Evolutionary conservation across 2,113 vertebrate genomes (phyloP), one percentile per base, ranked within the genome.

Genomic region (Sceloporus tristichus): DNA sequence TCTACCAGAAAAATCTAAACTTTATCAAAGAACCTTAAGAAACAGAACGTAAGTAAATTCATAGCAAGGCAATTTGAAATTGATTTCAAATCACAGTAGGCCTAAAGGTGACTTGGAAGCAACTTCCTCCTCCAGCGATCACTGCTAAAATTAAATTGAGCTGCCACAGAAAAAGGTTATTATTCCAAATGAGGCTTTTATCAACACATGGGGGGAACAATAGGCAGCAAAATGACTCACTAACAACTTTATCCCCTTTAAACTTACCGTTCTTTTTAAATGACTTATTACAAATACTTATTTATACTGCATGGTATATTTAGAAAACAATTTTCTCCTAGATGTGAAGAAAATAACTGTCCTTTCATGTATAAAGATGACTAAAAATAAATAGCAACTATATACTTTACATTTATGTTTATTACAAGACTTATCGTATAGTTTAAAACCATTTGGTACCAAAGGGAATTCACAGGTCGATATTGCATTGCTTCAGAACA

Each of bases 341-440:
- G 9, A 23, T 25, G 85, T 0, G 25, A 88, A 23, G 40, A 27
- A 86, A 88, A 73, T 6, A 73, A 14, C 48, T 68, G 0, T 74
- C 78, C 29, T 77, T 5, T 0, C 62, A 71, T 59, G 62, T 7
- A 48, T 56, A 6, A 79, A 84, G 79, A 74, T 27, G 66, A 6
- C 78, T 90, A 84, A 29, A 90, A 91, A 76, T 77, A 86, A 42
- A 0, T 88, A 70, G 56, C 59, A 84, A 78, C 40, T 48, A 79
- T 53, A 89, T 0, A 68, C 1, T 10, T 27, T 0, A 2, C 71
- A 29, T 71, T 38, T 3, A 81, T 83, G 79, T 83, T 87, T 59
- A 87, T 29, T 62, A 82, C 0, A 1, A 82, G 79, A 87, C 79
- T 68, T 83, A 87, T 75, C 62, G 23, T 16, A 86, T 65, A 3